Conservation (phyloP, 2,797 vertebrate species). For the Dallia pectoralis region DNA sequence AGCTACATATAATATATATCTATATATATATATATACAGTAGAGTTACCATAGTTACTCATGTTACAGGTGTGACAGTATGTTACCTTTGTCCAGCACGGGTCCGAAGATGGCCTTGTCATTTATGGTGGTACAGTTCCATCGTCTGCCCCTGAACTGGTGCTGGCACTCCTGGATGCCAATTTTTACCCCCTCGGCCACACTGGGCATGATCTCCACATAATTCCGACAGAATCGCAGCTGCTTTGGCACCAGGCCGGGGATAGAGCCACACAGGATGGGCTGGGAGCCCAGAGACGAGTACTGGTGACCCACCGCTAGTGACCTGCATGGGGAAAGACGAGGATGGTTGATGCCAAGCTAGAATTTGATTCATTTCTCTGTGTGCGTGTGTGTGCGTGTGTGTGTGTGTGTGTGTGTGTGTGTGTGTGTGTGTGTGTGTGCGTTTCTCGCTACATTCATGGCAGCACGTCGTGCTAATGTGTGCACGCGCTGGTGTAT, state of each 20-base stretch:
- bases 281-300: constrained; percentile 87
- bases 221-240: constrained; percentile 97
- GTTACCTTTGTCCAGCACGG: constrained; percentile 94
- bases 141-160: constrained; percentile 93
- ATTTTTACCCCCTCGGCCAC: constrained; percentile 95
- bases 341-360: constrained; percentile 25
- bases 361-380: constrained; percentile 3
- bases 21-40: too few relatives aligned
- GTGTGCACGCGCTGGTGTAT: constrained; percentile 36
- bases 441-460: too few relatives aligned
- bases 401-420: neutral
- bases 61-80: neutral
- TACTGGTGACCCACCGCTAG: constrained; percentile 93
- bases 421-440: constrained; percentile 18
- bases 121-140: constrained; percentile 98
- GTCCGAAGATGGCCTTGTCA: constrained; percentile 95
- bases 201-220: constrained; percentile 98
- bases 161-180: constrained; percentile 95
- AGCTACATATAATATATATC: too few relatives aligned
- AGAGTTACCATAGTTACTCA: neutral
- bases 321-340: constrained; percentile 76
- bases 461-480: neutral
- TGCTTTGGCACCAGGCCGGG: constrained; percentile 97
- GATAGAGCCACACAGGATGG: constrained; percentile 92
- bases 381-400: neutral